phyloP scores from a whole-genome alignment of 2,113 vertebrate genomes.

The Colinus virginianus region DNA sequence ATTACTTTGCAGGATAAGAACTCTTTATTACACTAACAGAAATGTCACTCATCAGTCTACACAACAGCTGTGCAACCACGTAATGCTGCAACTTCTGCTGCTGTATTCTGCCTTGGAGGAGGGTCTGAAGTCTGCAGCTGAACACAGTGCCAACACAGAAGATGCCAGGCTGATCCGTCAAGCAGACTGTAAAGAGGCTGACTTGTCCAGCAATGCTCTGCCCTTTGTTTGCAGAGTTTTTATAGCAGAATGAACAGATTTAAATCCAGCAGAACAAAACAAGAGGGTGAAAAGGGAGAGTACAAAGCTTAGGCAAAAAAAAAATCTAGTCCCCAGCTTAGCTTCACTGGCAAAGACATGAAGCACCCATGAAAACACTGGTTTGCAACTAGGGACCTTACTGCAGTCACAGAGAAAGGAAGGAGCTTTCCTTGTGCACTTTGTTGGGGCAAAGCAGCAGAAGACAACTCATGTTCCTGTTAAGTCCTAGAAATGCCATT shows the following conservation, averaged over 20 bases:
- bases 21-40: neutral
- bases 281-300: neutral
- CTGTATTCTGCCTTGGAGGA: neutral
- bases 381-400: neutral
- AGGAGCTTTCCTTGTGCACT: neutral
- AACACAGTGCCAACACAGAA: conserved; percentile 14
- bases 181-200: conserved; percentile 58
- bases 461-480: neutral
- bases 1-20: neutral
- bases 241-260: conserved; percentile 53
- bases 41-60: neutral
- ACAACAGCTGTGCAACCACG: neutral
- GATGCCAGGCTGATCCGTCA: conserved; percentile 59
- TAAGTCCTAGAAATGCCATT: neutral
- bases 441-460: neutral
- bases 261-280: conserved; percentile 29
- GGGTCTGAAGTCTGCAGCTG: neutral
- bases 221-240: conserved; percentile 43
- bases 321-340: neutral
- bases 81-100: neutral
- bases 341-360: neutral
- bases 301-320: conserved; percentile 24
- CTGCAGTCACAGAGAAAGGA: neutral
- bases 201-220: neutral
- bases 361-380: neutral